Conservation (phyloP, 2,888 invertebrate genomes). For the Tetropium fuscum region DNA sequence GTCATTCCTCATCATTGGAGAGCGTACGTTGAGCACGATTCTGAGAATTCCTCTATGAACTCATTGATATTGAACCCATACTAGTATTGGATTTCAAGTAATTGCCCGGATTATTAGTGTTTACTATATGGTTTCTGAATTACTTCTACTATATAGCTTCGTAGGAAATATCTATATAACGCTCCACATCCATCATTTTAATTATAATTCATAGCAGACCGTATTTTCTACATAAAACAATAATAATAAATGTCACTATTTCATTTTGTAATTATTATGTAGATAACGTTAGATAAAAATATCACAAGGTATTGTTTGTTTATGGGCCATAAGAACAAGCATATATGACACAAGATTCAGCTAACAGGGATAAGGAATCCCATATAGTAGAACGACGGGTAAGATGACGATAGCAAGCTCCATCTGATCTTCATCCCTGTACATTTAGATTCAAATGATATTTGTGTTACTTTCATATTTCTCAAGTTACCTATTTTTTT, state of each 20-base stretch:
- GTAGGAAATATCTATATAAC: no score
- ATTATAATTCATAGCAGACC: not conserved
- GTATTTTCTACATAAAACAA: not conserved
- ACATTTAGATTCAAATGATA: no score
- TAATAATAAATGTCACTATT: not conserved
- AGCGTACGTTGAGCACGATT: not conserved
- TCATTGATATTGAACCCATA: not conserved
- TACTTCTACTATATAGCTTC: not conserved
- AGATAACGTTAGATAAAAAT: no score
- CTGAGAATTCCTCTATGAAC: not conserved
- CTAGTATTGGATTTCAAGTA: slow-evolving; percentile 1
- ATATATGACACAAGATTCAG: no score
- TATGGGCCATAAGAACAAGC: no score
- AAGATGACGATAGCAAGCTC: no score
- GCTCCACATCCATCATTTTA: not conserved
- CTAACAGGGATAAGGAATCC: no score
- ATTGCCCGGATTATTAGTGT: not conserved
- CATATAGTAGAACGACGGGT: no score
- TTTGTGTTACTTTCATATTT: no score
- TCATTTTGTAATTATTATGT: not conserved
- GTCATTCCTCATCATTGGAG: not conserved
- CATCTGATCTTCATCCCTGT: no score
- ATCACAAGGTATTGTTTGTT: no score
- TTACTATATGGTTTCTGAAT: slow-evolving; percentile 2
- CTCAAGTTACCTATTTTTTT: no score